Base-by-base conservation (phyloP, 2,888 invertebrate species). In the Didymodactylos carnosus region DNA sequence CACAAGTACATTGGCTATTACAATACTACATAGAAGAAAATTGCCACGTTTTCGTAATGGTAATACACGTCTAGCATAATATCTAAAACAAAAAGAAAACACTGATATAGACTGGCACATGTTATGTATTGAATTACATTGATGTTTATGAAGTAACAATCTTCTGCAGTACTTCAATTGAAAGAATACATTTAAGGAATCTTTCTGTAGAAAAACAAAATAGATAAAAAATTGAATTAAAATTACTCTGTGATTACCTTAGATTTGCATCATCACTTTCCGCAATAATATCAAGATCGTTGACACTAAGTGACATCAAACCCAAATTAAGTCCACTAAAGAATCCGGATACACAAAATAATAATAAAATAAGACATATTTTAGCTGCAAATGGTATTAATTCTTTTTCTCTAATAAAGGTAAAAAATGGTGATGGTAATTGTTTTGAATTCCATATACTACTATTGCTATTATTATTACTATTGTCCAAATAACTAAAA, bases 271-370 rank as follows among this genome's bases (percentile, higher is more conserved):
- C 62, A 35, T 62, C 62, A 8, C 29, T 35, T 62, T 62, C 62
- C 19, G 62, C 62, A 71, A 97, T 88, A 77, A 97, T 93, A 86
- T 92, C 92, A 81, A 97, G 83, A 81, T 97, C 97, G 0, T 94
- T 97, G 80, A 91, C 88, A 82, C 95, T 94, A 80, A 98, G 83
- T 0, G 97, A 89, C 95, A 98, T 94, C n/a, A 98, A 86, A 0
- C 98, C 87, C 40, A 99, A 86, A 83, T 98, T 98, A 41, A 98
- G 85, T 0, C 98, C 98, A 73, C 95, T 95, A 83, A 98, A 99
- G 6, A 62, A 62, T 19, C 62, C 62, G 2, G 62, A 62, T 3
- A 62, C 19, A 62, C 19, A 35, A 35, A 62, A 62, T 10, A 62
- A 35, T 35, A 35, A 35, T 8, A 62, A n/a, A 62, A 62, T 62